These are phyloP conservation scores for Carassius auratus DNA, from an alignment of 2,113 vertebrate genomes.

Conservation along the genomic window DNA sequence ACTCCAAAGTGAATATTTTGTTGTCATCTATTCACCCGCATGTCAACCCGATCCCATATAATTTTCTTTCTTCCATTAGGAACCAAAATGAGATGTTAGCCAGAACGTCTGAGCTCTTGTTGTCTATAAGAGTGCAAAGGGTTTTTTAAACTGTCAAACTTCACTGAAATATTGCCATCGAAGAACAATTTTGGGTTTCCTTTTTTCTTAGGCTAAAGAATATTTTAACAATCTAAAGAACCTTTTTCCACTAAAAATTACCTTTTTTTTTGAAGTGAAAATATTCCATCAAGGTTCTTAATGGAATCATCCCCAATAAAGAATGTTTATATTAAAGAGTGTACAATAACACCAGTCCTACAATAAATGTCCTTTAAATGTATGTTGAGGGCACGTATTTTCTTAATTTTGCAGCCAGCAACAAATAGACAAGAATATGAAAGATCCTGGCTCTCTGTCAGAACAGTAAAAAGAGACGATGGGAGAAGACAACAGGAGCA, in stretches of 20 bases:
- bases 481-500: conserved; percentile 49
- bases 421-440: neutral
- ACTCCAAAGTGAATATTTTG: neutral
- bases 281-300: neutral
- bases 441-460: neutral
- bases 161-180: too few relatives aligned
- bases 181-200: neutral
- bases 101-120: neutral
- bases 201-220: neutral
- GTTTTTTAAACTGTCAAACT: neutral
- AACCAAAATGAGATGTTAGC: neutral
- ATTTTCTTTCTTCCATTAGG: neutral
- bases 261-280: neutral
- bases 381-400: neutral
- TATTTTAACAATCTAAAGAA: neutral
- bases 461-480: conserved; percentile 50
- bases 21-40: neutral
- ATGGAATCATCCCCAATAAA: neutral
- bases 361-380: neutral
- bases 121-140: neutral
- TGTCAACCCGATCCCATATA: neutral
- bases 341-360: neutral
- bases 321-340: neutral
- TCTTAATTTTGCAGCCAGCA: neutral
- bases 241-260: too few relatives aligned